Base-by-base conservation (phyloP, 2,797 vertebrate species). In the Platalea minor region DNA sequence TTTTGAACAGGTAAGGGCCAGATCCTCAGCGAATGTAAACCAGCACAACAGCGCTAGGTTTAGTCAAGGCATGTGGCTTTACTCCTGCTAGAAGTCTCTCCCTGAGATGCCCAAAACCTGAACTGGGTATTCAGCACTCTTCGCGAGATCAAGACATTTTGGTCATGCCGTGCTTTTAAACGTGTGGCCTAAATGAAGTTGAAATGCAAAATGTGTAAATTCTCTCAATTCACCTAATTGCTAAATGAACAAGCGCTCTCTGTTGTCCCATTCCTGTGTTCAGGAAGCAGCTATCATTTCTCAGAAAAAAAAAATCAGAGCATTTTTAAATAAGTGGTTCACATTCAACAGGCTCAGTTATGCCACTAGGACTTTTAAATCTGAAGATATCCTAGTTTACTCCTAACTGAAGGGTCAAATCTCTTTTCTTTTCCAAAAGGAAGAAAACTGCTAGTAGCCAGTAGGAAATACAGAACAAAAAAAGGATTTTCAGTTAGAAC, bases 51-150 rank as follows among this genome's bases (percentile, higher is more conserved):
- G 5, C 69, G 46, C 35, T 9, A 64, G 73, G 69, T 65, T 91
- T 72, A 92, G 63, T 84, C 79, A 91, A 93, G 87, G 91, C 89
- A 86, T 67, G 89, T 88, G 82, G 92, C 79, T 96, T 94, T 86
- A 67, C 83, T 94, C 80, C 85, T 94, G 79, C 89, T 85, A 50
- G 8, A 94, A 83, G 65, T 81, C 46, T 92, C 72, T 95, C 93
- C 94, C 95, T 88, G 94, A 96, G 92, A 84, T 88, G 50, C 79
- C 79, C 91, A 29, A 91, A 92, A 73, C 81, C 76, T 72, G 57
- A 88, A 69, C 2, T 69, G 65, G 60, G 67, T 81, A 72, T 70
- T 88, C 76, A 80, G 72, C 61, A 79, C 54, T 77, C 77, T 33
- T 45, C 33, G 37, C 7, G 24, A 88, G 69, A 54, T 16, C 63